These are phyloP conservation scores for Conopomorpha cramerella DNA, from an alignment of 1,140 invertebrate species.

Conservation along the genomic window DNA sequence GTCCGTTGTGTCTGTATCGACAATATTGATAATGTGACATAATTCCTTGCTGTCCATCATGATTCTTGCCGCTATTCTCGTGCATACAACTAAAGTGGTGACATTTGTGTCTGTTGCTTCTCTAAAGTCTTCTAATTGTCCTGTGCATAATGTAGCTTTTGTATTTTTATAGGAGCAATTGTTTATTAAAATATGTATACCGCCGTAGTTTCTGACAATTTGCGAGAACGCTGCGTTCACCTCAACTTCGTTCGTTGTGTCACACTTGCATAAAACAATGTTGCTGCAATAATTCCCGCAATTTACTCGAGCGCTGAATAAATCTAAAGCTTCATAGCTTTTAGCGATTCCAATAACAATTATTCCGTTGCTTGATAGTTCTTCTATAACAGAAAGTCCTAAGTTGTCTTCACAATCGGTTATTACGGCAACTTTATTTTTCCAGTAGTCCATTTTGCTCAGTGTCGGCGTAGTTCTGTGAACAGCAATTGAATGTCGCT, in stretches of 20 bases:
- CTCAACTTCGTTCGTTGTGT: conserved; percentile 7
- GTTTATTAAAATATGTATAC: conserved; percentile 11
- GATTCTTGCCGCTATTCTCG: conserved; percentile 7
- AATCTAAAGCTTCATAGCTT: conserved; percentile 4
- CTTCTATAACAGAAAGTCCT: conserved; percentile 58
- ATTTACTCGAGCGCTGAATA: too few species aligned
- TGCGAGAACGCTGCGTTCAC: conserved; percentile 7
- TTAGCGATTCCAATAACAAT: conserved; percentile 67
- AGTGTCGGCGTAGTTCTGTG: too few species aligned
- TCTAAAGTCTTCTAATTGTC: conserved; percentile 8
- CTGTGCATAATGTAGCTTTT: conserved; percentile 8
- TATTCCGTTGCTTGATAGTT: conserved; percentile 61
- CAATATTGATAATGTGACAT: conserved; percentile 14
- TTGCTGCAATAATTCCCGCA: conserved; percentile 5
- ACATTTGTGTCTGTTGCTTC: conserved; percentile 11
- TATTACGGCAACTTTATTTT: conserved; percentile 66
- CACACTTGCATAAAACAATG: conserved; percentile 10
- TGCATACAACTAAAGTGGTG: conserved; percentile 9
- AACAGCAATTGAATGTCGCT: too few species aligned
- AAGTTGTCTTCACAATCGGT: conserved; percentile 70
- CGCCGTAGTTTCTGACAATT: conserved; percentile 7
- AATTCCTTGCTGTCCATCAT: conserved; percentile 10
- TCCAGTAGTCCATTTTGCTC: conserved; percentile 63
- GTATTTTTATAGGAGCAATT: conserved; percentile 8
- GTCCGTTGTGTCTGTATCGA: conserved; percentile 6